A percentile compares a stretch with the other conserved stretches of the same genome.
Evolutionary conservation across 2,888 invertebrate species (phyloP).

Genomic region (Spilosoma lubricipeda): DNA sequence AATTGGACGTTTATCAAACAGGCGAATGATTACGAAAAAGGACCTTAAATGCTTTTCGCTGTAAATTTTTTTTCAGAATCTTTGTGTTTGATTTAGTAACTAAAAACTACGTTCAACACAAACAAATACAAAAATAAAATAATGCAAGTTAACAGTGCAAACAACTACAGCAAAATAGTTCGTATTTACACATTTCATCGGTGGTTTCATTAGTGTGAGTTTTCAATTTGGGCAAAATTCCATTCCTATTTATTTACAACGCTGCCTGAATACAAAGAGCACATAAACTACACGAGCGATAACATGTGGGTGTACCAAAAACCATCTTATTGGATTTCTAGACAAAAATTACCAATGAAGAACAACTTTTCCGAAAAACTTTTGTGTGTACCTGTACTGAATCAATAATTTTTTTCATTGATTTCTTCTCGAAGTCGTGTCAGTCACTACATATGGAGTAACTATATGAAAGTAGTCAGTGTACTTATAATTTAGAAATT

Average conservation of each 20-base stretch:
- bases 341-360: slow-evolving; percentile 32
- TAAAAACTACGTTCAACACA: background rate
- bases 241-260: slow-evolving; percentile 44
- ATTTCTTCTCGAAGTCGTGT: slow-evolving; percentile 25
- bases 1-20: slow-evolving; percentile 19
- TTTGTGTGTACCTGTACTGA: slow-evolving; percentile 31
- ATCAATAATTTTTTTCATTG: slow-evolving; percentile 31
- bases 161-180: slow-evolving; percentile 18
- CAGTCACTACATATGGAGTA: slow-evolving; percentile 1
- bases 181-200: slow-evolving; percentile 28
- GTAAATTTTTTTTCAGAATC: background rate
- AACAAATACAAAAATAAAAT: background rate
- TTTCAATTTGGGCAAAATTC: slow-evolving; percentile 47
- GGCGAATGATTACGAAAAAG: slow-evolving; percentile 14
- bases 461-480: background rate
- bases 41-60: background rate
- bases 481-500: background rate
- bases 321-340: slow-evolving; percentile 36
- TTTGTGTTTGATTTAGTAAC: background rate
- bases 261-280: slow-evolving; percentile 41
- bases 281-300: slow-evolving; percentile 41
- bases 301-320: slow-evolving; percentile 33
- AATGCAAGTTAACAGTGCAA: background rate
- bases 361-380: slow-evolving; percentile 37
- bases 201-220: slow-evolving; percentile 31